A percentile compares a stretch with the other conserved stretches of the same genome.
phyloP scores from a whole-genome alignment of 2,113 vertebrate genomes.

The Nothobranchius furzeri region DNA sequence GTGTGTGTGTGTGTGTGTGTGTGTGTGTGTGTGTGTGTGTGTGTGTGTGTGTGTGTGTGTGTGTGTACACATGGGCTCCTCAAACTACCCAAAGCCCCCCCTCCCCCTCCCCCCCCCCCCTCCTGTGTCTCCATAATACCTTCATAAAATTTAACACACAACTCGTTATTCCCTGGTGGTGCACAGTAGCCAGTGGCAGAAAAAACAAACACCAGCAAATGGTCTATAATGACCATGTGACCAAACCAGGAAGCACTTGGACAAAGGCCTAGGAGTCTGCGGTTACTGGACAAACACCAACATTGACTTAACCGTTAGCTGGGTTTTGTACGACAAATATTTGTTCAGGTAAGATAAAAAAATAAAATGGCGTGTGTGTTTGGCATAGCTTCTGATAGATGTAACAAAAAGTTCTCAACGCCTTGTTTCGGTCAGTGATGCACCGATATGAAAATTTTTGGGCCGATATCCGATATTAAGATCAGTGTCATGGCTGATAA shows the following conservation, averaged over 20 bases:
- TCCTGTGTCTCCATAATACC: slow-evolving; percentile 67
- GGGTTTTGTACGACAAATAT: no score
- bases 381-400: no score
- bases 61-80: slow-evolving; percentile 23
- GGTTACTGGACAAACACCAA: not conserved
- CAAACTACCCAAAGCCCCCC: slow-evolving; percentile 51
- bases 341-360: no score
- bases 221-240: slow-evolving; percentile 64
- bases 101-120: slow-evolving; percentile 50
- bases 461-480: no score
- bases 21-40: slow-evolving; percentile 26
- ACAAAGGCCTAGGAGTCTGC: slow-evolving; percentile 20
- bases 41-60: slow-evolving; percentile 24
- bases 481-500: no score
- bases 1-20: slow-evolving; percentile 25
- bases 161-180: slow-evolving; percentile 64
- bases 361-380: no score
- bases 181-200: slow-evolving; percentile 51
- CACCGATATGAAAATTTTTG: no score
- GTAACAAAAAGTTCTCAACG: no score
- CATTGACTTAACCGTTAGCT: no score
- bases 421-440: no score
- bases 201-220: slow-evolving; percentile 14
- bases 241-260: slow-evolving; percentile 45
- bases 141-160: slow-evolving; percentile 71